Evolutionary conservation across 1,140 invertebrate genomes (phyloP).

Genomic region (Ptiloglossa arizonensis): DNA sequence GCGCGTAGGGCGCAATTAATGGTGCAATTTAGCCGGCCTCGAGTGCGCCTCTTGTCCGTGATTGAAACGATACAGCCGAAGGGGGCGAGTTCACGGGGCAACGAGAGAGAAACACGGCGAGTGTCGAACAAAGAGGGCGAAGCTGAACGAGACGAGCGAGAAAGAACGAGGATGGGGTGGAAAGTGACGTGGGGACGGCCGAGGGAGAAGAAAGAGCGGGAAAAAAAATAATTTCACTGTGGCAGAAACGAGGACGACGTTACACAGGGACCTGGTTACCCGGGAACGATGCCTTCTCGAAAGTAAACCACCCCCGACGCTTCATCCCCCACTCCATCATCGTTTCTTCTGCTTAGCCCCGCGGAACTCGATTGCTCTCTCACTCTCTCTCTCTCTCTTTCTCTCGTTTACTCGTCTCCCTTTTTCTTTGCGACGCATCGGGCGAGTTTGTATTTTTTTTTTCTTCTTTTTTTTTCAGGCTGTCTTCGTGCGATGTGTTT

Average conservation of each 20-base stretch:
- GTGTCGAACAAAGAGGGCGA: background rate
- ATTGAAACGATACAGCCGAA: slow-evolving; percentile 26
- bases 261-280: slow-evolving; percentile 31
- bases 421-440: background rate
- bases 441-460: slow-evolving; percentile 36
- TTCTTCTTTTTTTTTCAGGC: slow-evolving; percentile 18
- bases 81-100: background rate
- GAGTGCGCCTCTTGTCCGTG: slow-evolving; percentile 22
- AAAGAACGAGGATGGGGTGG: background rate
- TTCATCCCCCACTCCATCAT: background rate
- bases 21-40: slow-evolving; percentile 55
- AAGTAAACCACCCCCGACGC: slow-evolving; percentile 20
- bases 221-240: slow-evolving; percentile 43
- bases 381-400: too few relatives aligned
- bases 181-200: too few relatives aligned
- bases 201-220: slow-evolving; percentile 4
- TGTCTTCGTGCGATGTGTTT: slow-evolving; percentile 2
- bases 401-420: too few relatives aligned
- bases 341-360: slow-evolving; percentile 7
- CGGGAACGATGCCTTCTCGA: slow-evolving; percentile 41
- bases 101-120: slow-evolving; percentile 7
- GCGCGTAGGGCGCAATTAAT: slow-evolving; percentile 61
- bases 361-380: slow-evolving; percentile 26
- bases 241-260: slow-evolving; percentile 34
- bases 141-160: background rate